phyloP scores from a whole-genome alignment of 92 coral and sea anemone genomes.

The Scolanthus callimorphus region DNA sequence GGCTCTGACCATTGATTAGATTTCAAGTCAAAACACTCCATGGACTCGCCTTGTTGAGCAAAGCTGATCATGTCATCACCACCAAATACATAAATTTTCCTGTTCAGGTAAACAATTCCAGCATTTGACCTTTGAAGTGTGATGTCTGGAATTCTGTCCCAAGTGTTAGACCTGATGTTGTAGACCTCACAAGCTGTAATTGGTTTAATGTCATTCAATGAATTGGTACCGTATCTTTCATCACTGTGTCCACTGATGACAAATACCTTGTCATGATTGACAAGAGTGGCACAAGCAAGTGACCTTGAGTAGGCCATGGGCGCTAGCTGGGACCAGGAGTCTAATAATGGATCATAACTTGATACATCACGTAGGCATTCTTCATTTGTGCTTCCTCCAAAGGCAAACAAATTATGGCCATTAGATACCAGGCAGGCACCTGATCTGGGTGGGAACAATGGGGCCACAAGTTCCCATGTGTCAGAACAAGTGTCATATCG shows the following conservation, averaged over 20 bases:
- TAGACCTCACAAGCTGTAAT: constrained; percentile 15
- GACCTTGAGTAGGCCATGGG: constrained; percentile 13
- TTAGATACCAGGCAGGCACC: constrained; percentile 6
- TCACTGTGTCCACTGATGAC: constrained; percentile 22
- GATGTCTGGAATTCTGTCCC: constrained; percentile 9
- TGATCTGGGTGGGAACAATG: constrained; percentile 9
- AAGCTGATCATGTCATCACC: constrained; percentile 18
- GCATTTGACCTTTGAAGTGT: constrained; percentile 9
- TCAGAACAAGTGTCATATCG: constrained; percentile 7
- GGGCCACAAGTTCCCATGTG: constrained; percentile 10
- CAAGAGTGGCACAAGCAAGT: constrained; percentile 13
- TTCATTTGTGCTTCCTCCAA: constrained; percentile 6
- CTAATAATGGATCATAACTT: constrained; percentile 1
- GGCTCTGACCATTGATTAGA: constrained; percentile 6
- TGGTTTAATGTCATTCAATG: constrained; percentile 12
- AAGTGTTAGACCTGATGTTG: constrained; percentile 1
- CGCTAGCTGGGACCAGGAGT: constrained; percentile 1
- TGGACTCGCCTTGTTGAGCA: constrained; percentile 9
- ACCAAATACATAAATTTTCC: constrained; percentile 12
- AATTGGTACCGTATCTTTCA: constrained; percentile 4
- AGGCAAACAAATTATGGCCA: background rate
- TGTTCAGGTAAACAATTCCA: background rate
- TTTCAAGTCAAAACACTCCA: constrained; percentile 11
- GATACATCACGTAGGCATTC: background rate
- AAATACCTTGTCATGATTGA: constrained; percentile 3